Conservation (phyloP, 2,113 vertebrate species). For the Scomber colias region DNA sequence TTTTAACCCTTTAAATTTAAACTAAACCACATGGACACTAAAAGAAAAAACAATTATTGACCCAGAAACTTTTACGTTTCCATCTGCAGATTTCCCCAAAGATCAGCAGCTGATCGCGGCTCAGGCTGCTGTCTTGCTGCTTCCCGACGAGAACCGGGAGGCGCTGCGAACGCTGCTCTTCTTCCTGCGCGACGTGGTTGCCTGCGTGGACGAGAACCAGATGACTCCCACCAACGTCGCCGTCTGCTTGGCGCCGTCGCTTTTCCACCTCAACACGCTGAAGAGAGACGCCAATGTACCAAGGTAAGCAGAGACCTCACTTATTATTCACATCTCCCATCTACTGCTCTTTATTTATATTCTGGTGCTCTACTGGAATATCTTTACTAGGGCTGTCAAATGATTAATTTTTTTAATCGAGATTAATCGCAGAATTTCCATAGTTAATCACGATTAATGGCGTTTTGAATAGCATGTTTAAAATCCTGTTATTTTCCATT, state of each 20-base stretch:
- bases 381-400: too few relatives aligned
- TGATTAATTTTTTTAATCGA: too few relatives aligned
- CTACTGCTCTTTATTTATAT: neutral
- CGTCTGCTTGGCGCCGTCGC: conserved; percentile 90
- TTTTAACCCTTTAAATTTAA: too few relatives aligned
- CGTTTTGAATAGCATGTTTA: too few relatives aligned
- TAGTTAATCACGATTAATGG: too few relatives aligned
- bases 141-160: conserved; percentile 90
- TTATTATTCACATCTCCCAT: neutral
- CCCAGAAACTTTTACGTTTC: too few relatives aligned
- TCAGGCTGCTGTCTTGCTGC: conserved; percentile 89
- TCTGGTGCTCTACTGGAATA: too few relatives aligned
- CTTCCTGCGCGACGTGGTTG: conserved; percentile 89
- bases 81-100: conserved; percentile 86
- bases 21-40: too few relatives aligned
- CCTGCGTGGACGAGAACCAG: conserved; percentile 89
- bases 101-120: conserved; percentile 88
- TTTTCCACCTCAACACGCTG: conserved; percentile 90
- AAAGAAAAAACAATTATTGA: too few relatives aligned
- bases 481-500: too few relatives aligned
- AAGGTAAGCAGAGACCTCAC: conserved; percentile 75
- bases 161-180: conserved; percentile 88
- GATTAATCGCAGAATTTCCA: too few relatives aligned
- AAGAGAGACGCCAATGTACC: conserved; percentile 82
- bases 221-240: conserved; percentile 94